phyloP scores from a whole-genome alignment of 1,140 invertebrate genomes.

The Metopolophium dirhodum region DNA sequence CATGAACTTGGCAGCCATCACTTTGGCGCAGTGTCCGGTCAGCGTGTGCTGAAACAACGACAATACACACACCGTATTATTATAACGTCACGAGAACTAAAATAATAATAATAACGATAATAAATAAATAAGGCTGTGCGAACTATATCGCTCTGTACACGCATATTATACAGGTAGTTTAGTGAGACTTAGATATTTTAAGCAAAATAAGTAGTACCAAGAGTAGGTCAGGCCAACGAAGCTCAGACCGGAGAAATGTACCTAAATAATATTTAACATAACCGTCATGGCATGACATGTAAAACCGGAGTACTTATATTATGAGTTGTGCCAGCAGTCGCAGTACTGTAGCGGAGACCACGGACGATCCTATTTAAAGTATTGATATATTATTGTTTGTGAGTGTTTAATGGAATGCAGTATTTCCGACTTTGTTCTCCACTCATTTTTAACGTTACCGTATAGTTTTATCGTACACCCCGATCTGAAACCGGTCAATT shows the following conservation, averaged over 20 bases:
- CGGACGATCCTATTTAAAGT: too few species aligned
- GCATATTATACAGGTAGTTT: not conserved
- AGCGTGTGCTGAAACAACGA: slow-evolving; percentile 81
- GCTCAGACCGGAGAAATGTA: not conserved
- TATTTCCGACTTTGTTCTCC: too few species aligned
- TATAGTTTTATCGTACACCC: too few species aligned
- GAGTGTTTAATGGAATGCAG: too few species aligned
- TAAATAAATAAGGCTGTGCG: too few species aligned
- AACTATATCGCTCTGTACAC: too few species aligned
- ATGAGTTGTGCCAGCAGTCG: too few species aligned
- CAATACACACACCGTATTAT: not conserved
- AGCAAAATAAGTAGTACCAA: not conserved
- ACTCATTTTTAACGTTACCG: too few species aligned
- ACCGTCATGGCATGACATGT: not conserved
- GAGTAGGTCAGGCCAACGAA: not conserved
- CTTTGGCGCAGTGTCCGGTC: slow-evolving; percentile 95
- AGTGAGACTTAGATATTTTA: not conserved
- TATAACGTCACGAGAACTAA: not conserved
- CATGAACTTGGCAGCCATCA: slow-evolving; percentile 91
- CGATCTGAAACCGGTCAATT: too few species aligned
- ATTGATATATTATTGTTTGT: too few species aligned
- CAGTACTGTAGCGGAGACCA: too few species aligned
- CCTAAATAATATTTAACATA: too few species aligned
- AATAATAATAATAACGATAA: not conserved
- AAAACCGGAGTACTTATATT: not conserved